Evolutionary conservation across 2,888 invertebrate species (phyloP).

Genomic region (Zaprionus bogoriensis): DNA sequence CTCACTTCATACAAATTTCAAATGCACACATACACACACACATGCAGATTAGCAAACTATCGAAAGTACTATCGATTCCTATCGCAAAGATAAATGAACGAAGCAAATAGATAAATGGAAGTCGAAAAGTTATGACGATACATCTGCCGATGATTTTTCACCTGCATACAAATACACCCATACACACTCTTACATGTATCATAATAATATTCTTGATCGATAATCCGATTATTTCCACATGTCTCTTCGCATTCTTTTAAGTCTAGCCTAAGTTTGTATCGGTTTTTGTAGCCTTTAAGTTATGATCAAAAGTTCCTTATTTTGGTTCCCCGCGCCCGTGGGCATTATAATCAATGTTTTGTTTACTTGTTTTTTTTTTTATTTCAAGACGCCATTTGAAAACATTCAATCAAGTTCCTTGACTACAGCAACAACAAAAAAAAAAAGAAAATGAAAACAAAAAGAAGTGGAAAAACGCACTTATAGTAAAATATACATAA

Average conservation of each 20-base stretch:
- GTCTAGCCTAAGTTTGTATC: constrained; percentile 31
- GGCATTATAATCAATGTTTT: constrained; percentile 54
- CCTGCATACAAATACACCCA: neutral
- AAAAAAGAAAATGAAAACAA: constrained; percentile 17
- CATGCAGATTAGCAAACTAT: neutral
- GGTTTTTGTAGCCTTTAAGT: constrained; percentile 67
- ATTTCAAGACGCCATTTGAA: constrained; percentile 65
- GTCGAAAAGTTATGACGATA: neutral
- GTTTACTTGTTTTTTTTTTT: constrained; percentile 37
- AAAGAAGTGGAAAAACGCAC: constrained; percentile 13
- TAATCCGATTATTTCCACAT: constrained; percentile 13
- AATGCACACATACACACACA: constrained; percentile 7
- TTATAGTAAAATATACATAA: constrained; percentile 66
- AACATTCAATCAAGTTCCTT: constrained; percentile 73
- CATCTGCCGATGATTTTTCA: neutral
- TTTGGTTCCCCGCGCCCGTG: constrained; percentile 78
- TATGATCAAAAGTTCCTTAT: constrained; percentile 81
- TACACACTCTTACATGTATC: constrained; percentile 11
- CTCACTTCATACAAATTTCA: constrained; percentile 16
- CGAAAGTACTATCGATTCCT: neutral
- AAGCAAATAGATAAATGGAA: neutral
- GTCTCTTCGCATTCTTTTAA: constrained; percentile 27
- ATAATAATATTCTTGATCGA: constrained; percentile 17
- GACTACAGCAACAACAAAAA: constrained; percentile 35
- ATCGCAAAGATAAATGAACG: neutral